These are phyloP conservation scores for Hirtodrosophila duncani DNA, from an alignment of 2,888 invertebrate species.

Conservation along the genomic window DNA sequence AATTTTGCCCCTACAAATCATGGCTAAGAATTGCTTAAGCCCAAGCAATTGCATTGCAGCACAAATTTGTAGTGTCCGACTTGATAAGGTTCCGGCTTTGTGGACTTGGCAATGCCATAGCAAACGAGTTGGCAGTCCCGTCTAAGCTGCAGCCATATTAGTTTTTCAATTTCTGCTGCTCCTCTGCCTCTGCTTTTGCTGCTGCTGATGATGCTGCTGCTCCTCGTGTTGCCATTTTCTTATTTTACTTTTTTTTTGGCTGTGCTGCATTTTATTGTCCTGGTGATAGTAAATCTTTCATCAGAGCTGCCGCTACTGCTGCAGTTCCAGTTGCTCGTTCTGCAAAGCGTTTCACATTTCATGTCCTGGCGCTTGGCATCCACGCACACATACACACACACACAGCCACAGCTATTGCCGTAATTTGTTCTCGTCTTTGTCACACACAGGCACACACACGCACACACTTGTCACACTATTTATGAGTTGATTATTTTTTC, in stretches of 20 bases:
- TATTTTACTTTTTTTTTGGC: neutral
- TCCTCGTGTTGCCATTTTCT: neutral
- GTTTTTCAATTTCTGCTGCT: constrained; percentile 40
- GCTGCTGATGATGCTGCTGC: constrained; percentile 4
- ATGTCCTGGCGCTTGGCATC: neutral
- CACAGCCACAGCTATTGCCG: constrained; percentile 47
- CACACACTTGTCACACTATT: constrained; percentile 62
- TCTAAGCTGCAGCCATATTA: constrained; percentile 43
- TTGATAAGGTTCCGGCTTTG: constrained; percentile 15
- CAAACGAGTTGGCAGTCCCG: constrained; percentile 18
- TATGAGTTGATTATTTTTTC: constrained; percentile 68
- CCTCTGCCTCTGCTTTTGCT: neutral
- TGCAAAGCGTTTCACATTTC: too few species aligned
- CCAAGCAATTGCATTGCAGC: constrained; percentile 6
- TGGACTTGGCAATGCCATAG: neutral
- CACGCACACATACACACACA: constrained; percentile 5
- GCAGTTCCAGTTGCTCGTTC: neutral
- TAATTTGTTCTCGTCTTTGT: constrained; percentile 40
- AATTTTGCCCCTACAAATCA: too few species aligned
- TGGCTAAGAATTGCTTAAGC: constrained; percentile 28
- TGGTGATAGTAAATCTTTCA: constrained; percentile 47
- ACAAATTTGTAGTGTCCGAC: constrained; percentile 15
- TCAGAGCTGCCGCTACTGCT: constrained; percentile 13
- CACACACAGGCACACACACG: constrained; percentile 4
- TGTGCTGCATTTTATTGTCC: constrained; percentile 19